A percentile compares a stretch with the other conserved stretches of the same genome.
Conservation (phyloP, 2,797 vertebrate genomes). For the Staurois parvus region DNA sequence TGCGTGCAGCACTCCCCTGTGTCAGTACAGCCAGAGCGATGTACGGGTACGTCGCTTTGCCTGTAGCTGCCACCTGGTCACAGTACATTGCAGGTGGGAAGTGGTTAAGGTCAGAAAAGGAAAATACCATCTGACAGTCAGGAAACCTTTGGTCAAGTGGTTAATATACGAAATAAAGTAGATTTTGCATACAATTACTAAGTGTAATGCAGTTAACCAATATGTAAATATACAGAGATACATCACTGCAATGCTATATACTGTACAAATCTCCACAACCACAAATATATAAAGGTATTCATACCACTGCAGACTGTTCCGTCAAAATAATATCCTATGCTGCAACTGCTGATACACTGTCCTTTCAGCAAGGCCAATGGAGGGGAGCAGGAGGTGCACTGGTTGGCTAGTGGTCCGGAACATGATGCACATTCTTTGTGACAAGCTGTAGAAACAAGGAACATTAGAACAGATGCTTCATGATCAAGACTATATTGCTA, state of each 20-base stretch:
- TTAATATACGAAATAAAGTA: no score
- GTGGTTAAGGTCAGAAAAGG: no score
- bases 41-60: no score
- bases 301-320: constrained; percentile 84
- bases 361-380: constrained; percentile 76
- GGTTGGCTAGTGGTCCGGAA: constrained; percentile 80
- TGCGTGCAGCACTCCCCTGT: no score
- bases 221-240: no score
- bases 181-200: no score
- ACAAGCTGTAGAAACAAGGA: constrained; percentile 79
- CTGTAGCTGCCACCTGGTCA: no score
- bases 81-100: no score
- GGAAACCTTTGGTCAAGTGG: no score
- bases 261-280: background rate
- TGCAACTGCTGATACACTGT: constrained; percentile 86
- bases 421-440: constrained; percentile 84
- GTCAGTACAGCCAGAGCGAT: no score
- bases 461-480: constrained; percentile 36
- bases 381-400: constrained; percentile 81
- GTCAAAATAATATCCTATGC: constrained; percentile 84
- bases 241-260: background rate
- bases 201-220: background rate
- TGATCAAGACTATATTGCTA: constrained; percentile 1
- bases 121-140: no score
- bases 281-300: background rate